These are phyloP conservation scores for Chrysolina oricalcia DNA, from an alignment of 2,888 invertebrate genomes.

Conservation along the genomic window DNA sequence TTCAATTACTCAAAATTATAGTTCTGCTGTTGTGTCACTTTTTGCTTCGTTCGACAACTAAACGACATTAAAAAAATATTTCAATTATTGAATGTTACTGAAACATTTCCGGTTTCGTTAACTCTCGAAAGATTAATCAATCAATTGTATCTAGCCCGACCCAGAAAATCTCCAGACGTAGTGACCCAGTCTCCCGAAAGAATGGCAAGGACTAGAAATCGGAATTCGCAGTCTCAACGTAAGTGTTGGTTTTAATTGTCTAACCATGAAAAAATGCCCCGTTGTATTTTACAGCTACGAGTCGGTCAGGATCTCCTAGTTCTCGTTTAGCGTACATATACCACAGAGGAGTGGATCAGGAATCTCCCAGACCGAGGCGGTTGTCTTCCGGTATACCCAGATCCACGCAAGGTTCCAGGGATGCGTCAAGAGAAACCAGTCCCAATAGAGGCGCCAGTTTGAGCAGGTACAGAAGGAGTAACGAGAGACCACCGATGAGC, in stretches of 20 bases:
- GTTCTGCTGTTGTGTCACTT: not conserved
- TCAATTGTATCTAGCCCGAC: conserved; percentile 75
- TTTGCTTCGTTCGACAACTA: not conserved
- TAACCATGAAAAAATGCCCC: not conserved
- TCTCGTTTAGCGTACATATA: conserved; percentile 86
- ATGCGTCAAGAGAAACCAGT: conserved; percentile 72
- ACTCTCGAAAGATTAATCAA: conserved; percentile 15
- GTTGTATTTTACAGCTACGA: conserved; percentile 80
- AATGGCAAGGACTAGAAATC: conserved; percentile 76
- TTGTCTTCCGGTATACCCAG: conserved; percentile 81
- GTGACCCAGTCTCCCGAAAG: conserved; percentile 78
- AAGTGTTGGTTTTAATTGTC: conserved; percentile 70
- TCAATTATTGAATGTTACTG: not conserved
- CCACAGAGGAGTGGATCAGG: conserved; percentile 72
- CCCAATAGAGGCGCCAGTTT: conserved; percentile 67
- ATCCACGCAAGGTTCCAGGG: conserved; percentile 80
- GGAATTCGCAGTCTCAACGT: conserved; percentile 94
- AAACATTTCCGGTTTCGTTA: not conserved
- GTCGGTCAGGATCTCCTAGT: conserved; percentile 94
- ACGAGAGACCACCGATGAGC: conserved; percentile 74
- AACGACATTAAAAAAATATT: not conserved
- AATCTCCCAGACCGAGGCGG: conserved; percentile 76
- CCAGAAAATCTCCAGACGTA: conserved; percentile 76
- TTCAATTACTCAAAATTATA: no score
- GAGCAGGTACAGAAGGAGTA: conserved; percentile 69